These are phyloP conservation scores for Thaumatotibia leucotreta DNA, from an alignment of 1,140 invertebrate genomes.

Conservation along the genomic window DNA sequence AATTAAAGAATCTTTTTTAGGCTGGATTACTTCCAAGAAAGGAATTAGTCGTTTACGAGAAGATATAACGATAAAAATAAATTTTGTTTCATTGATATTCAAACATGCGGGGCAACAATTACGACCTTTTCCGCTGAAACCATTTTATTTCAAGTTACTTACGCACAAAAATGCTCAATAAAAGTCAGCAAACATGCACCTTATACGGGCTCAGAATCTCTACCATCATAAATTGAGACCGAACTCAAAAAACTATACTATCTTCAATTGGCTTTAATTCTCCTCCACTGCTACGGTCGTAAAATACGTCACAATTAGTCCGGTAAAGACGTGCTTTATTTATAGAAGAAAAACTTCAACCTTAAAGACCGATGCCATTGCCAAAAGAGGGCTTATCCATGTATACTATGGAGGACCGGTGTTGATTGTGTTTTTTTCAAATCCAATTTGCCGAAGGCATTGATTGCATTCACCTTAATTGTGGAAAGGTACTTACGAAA, in stretches of 20 bases:
- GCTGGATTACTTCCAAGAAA: neutral
- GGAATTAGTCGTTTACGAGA: conserved; percentile 2
- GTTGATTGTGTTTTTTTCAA: conserved; percentile 23
- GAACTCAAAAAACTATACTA: conserved; percentile 51
- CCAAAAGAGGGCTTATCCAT: conserved; percentile 44
- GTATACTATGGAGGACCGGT: conserved; percentile 24
- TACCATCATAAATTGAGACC: conserved; percentile 48
- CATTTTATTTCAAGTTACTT: conserved; percentile 23
- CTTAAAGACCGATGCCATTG: conserved; percentile 41
- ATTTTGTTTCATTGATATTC: neutral
- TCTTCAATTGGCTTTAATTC: conserved; percentile 50
- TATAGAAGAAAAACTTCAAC: conserved; percentile 41
- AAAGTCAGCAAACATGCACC: conserved; percentile 27
- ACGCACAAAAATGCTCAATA: conserved; percentile 30
- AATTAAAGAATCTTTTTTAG: neutral
- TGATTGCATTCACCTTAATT: conserved; percentile 29
- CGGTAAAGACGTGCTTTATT: conserved; percentile 44
- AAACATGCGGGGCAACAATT: neutral
- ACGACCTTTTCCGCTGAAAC: conserved; percentile 20
- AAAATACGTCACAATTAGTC: conserved; percentile 64
- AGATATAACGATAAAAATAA: conserved; percentile 7
- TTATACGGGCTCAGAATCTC: conserved; percentile 41
- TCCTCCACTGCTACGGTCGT: conserved; percentile 39
- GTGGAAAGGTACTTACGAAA: conserved; percentile 24
- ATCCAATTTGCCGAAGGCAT: conserved; percentile 23